Conservation (phyloP, 2,797 vertebrate species). For the Adelosebastes latens region DNA sequence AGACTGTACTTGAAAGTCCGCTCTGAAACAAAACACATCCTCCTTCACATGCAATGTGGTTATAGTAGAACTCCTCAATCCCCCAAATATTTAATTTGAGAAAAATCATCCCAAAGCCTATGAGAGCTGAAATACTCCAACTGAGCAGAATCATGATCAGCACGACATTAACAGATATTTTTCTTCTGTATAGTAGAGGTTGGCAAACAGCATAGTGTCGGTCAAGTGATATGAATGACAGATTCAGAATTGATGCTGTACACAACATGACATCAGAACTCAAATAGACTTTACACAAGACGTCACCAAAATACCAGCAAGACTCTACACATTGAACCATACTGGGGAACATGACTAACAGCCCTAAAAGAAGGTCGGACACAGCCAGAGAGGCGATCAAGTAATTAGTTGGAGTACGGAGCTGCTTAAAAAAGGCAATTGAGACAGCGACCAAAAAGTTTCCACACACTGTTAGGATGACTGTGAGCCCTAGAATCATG, state of each 20-base stretch:
- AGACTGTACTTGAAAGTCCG: conserved; percentile 14
- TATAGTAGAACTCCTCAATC: conserved; percentile 35
- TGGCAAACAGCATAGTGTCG: conserved; percentile 46
- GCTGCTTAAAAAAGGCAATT: conserved; percentile 44
- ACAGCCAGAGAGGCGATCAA: conserved; percentile 40
- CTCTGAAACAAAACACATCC: conserved; percentile 42
- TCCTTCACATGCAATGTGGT: conserved; percentile 29
- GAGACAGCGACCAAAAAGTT: conserved; percentile 44
- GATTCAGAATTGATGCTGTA: conserved; percentile 45
- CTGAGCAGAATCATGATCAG: conserved; percentile 30
- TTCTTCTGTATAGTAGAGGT: conserved; percentile 34
- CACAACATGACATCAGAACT: conserved; percentile 41
- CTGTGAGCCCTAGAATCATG: conserved; percentile 1
- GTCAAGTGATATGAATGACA: conserved; percentile 50
- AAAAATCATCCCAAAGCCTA: conserved; percentile 49
- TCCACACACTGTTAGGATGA: conserved; percentile 42
- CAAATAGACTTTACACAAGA: conserved; percentile 35
- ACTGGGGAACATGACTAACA: conserved; percentile 39
- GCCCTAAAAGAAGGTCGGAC: conserved; percentile 34
- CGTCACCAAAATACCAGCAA: conserved; percentile 52
- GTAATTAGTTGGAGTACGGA: conserved; percentile 55
- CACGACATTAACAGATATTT: conserved; percentile 19
- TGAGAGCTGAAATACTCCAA: conserved; percentile 36
- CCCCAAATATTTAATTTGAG: conserved; percentile 29
- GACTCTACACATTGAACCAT: conserved; percentile 34